Base-by-base conservation (phyloP, 2,888 invertebrate genomes). In the Dolichomitus sp. region DNA sequence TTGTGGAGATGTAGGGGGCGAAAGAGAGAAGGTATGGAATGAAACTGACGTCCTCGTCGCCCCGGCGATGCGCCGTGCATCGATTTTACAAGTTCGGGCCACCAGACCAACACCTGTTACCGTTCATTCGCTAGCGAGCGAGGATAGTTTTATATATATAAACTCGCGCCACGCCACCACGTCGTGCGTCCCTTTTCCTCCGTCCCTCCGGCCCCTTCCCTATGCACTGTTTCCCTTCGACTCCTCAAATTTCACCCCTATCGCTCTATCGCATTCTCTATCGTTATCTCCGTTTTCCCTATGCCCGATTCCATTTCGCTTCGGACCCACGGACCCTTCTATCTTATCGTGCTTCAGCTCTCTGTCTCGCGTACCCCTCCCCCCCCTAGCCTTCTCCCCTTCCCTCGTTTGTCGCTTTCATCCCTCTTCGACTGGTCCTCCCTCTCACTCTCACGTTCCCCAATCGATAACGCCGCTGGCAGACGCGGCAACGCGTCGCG, bases 21-120 rank as follows among this genome's bases (percentile, higher is more conserved):
- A 65, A 23, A 61, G 66, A 40, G 50, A n/a, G 42, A 45, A 59
- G 57, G 48, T 33, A 57, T 61, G 76, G 63, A 80, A 57, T 52
- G 14, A 80, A 37, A 77, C 76, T 69, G 76, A 33, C 50, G 69
- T 59, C 61, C 78, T 70, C 74, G 82, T 83, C 81, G 78, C 84
- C 83, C 84, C 80, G 80, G 80, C 80, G 85, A 84, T 85, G 83
- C 83, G 81, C 76, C 61, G 76, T 81, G 81, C 87, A 87, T 88
- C 85, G 88, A 87, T 88, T 88, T 88, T 87, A 83, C 85, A 83
- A 84, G 84, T 84, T 84, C 83, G 82, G 84, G 83, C 76, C 81
- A 86, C 81, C 85, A 89, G 90, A 92, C 91, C 91, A 92, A 92
- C 92, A 92, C 92, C 92, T 92, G 92, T 92, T 92, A 93, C 92